Conservation (phyloP, 2,888 invertebrate species). For the Athripsodes cinereus region DNA sequence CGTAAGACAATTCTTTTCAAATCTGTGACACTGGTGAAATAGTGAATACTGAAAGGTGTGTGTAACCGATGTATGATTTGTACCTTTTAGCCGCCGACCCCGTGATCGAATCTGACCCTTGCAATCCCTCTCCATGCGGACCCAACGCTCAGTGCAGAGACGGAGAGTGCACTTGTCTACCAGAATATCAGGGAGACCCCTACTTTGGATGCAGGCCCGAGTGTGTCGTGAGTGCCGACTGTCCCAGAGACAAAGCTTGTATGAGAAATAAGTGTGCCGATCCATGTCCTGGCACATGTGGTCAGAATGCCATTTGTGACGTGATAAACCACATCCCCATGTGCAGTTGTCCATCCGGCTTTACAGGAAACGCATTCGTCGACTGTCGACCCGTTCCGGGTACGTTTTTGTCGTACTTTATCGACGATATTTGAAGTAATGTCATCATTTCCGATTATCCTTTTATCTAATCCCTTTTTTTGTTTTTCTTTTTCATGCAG, state of each 20-base stretch:
- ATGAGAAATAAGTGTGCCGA: conserved; percentile 64
- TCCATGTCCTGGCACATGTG: conserved; percentile 70
- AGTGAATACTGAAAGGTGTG: conserved; percentile 17
- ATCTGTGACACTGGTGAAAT: conserved; percentile 26
- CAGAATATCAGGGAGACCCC: conserved; percentile 64
- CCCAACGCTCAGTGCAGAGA: conserved; percentile 63
- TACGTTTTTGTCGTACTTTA: conserved; percentile 26
- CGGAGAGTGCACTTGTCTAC: conserved; percentile 61
- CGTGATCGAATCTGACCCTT: conserved; percentile 45
- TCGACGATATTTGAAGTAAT: conserved; percentile 33
- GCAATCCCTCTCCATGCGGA: conserved; percentile 67
- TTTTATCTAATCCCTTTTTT: conserved; percentile 68
- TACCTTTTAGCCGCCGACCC: conserved; percentile 26
- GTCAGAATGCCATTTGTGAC: conserved; percentile 61
- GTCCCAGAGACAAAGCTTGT: conserved; percentile 61
- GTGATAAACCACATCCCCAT: conserved; percentile 71
- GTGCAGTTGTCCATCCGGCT: conserved; percentile 58
- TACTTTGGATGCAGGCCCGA: conserved; percentile 65
- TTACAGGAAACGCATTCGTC: conserved; percentile 67
- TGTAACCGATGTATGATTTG: conserved; percentile 12
- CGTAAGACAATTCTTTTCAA: conserved; percentile 35
- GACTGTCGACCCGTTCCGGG: conserved; percentile 42
- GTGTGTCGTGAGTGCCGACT: conserved; percentile 64
- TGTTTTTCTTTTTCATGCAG: conserved; percentile 79
- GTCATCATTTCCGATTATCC: conserved; percentile 76